Evolutionary conservation across 1,140 invertebrate genomes (phyloP).

Genomic region (Psilanteris sp.): DNA sequence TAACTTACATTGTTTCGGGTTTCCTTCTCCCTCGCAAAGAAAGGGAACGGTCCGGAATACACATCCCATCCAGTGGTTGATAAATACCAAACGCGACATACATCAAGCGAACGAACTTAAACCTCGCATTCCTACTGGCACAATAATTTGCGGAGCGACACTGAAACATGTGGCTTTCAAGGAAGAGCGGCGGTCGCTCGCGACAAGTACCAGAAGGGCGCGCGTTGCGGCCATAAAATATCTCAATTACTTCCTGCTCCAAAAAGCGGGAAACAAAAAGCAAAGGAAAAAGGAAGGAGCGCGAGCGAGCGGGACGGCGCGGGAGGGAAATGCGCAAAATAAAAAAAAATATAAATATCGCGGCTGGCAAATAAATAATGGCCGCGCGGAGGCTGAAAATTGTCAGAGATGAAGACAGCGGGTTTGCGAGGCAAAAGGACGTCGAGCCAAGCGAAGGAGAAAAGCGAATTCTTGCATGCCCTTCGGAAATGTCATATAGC

Average conservation of each 20-base stretch:
- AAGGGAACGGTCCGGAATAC: not conserved
- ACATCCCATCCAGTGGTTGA: slow-evolving; percentile 2
- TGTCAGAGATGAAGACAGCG: slow-evolving; percentile 35
- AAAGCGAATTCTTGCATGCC: slow-evolving; percentile 70
- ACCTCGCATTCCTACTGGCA: slow-evolving; percentile 22
- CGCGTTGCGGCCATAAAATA: slow-evolving; percentile 48
- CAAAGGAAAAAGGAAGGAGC: not conserved
- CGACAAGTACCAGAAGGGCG: slow-evolving; percentile 41
- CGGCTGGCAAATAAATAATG: slow-evolving; percentile 47
- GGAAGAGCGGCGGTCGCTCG: slow-evolving; percentile 29
- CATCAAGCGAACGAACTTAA: slow-evolving; percentile 8
- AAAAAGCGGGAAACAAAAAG: slow-evolving; percentile 44
- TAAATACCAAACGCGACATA: slow-evolving; percentile 29
- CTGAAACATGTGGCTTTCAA: slow-evolving; percentile 35
- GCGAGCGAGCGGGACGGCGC: too few relatives aligned
- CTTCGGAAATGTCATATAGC: slow-evolving; percentile 77
- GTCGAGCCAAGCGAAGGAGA: slow-evolving; percentile 28
- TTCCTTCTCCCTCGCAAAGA: too few relatives aligned
- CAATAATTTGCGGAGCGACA: slow-evolving; percentile 32
- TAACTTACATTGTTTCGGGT: too few relatives aligned
- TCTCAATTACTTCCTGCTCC: slow-evolving; percentile 63
- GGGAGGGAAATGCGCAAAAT: not conserved
- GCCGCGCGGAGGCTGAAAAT: slow-evolving; percentile 37
- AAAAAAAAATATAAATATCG: slow-evolving; percentile 16
- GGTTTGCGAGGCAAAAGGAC: slow-evolving; percentile 24